Base-by-base conservation (phyloP, 1,140 invertebrate species). In the Drosophila nikananu region DNA sequence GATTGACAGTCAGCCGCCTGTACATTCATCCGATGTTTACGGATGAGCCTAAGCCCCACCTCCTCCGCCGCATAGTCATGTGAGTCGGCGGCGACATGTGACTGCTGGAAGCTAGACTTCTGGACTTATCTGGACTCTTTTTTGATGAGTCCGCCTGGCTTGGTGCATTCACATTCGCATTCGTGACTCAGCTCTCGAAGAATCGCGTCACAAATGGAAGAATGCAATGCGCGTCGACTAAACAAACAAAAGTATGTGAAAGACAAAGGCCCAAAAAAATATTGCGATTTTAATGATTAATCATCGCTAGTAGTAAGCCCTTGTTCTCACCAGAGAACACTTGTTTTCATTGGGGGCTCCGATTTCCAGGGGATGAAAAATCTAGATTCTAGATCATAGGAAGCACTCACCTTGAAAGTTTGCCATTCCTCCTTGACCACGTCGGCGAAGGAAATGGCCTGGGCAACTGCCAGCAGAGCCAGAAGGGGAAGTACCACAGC, bases 361-460 rank as follows among this genome's bases (percentile, higher is more conserved):
- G 30, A 42, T 79, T 70, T 77, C 65, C 66, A 21, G n/a, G 55
- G 46, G 54, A 23, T 44, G 55, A 52, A 46, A 52, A 52, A 73
- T 42, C 15, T 2, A 39, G 51, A 35, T 23, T 19, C 49, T 52
- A 51, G 8, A 48, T 17, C 46, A 49, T 12, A 5, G 12, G 2
- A 2, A 13, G n/a, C 39, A 92, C 91, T 94, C 94, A 96, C 96
- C 95, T 97, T 97, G 91, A 95, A 97, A 2, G 95, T 92, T 19
- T 94, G 93, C 96, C 96, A 97, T 94, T 97, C 96, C 93, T 97
- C 96, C 68, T 93, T 93, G 15, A 97, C 93, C 37, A 97, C 93
- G 80, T 97, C 96, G 59, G 95, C 94, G 86, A 96, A 95, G 48
- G 96, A 96, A 54, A 97, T 94, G 15, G 95, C 95, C 48, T 95